Evolutionary conservation across 2,113 vertebrate species (phyloP).

Genomic region (Anguilla rostrata): DNA sequence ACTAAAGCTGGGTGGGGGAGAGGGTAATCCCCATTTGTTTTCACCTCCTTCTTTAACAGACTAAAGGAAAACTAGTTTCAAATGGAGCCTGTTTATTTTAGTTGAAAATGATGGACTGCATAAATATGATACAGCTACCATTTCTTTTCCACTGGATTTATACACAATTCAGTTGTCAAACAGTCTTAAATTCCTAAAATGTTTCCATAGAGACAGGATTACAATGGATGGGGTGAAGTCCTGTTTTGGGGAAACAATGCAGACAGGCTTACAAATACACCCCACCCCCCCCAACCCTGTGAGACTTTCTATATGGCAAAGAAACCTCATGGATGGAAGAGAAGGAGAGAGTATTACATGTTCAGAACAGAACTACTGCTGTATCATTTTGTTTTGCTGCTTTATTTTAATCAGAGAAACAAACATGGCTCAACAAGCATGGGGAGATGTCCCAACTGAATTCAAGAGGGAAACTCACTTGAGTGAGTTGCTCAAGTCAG

Average conservation of each 20-base stretch:
- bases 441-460: not conserved
- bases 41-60: constrained; percentile 35
- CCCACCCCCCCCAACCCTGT: constrained; percentile 10
- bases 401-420: not conserved
- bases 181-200: not conserved
- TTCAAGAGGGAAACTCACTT: not conserved
- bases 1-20: constrained; percentile 40
- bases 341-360: constrained; percentile 2
- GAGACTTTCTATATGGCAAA: constrained; percentile 32
- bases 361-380: not conserved
- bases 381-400: not conserved
- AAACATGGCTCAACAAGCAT: not conserved
- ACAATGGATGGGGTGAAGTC: not conserved
- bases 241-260: constrained; percentile 4
- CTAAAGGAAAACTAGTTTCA: not conserved
- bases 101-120: not conserved
- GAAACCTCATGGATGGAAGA: constrained; percentile 29
- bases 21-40: constrained; percentile 22
- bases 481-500: not conserved
- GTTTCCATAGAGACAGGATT: constrained; percentile 16
- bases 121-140: not conserved
- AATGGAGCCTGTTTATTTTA: not conserved
- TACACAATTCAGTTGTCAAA: not conserved
- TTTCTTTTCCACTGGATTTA: not conserved
- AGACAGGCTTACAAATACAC: not conserved